Base-by-base conservation (phyloP, 2,113 vertebrate genomes). In the Tachycineta bicolor region DNA sequence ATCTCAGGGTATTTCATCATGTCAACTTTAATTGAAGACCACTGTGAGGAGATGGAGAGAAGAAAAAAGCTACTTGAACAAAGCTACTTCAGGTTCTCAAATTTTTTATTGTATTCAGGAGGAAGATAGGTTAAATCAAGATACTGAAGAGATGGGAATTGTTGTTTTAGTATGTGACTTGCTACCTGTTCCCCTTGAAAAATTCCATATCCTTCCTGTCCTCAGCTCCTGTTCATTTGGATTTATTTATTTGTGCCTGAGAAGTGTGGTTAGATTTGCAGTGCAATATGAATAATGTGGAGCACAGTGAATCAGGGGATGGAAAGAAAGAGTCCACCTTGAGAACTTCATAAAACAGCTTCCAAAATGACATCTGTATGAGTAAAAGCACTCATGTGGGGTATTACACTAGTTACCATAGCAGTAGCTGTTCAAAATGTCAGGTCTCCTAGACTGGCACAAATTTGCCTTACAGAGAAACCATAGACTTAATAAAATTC, bases 21-120 rank as follows among this genome's bases (percentile, higher is more conserved):
- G 73, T 29, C 78, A 81, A 29, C 63, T 75, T 67, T 96, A 87
- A 96, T 68, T 96, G 94, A 96, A 96, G 96, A 90, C 87, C 80
- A 56, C 82, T 94, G 78, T 88, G 88, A 95, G 82, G 77, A 95
- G 74, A 77, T 33, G 47, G 67, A 81, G 43, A 50, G 60, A 82
- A 79, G 68, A 70, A 80, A 67, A 77, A 62, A 58, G 29, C 70
- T 71, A 53, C 50, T 93, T 92, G n/a, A 79, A 73, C 34, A 90
- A 75, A 91, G 28, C 44, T 94, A 58, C 44, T 84, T 93, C 33
- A 77, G 70, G 37, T 77, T 26, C 33, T 79, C 14, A 6, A 8
- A 26, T 7, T 28, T 93, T 86, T 92, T 95, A 22, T 53, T 73
- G 88, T 94, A 56, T 90, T 89, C 34, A 53, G 33, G 60, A 43